These are phyloP conservation scores for Phaedon cochleariae DNA, from an alignment of 2,888 invertebrate genomes.

Conservation along the genomic window DNA sequence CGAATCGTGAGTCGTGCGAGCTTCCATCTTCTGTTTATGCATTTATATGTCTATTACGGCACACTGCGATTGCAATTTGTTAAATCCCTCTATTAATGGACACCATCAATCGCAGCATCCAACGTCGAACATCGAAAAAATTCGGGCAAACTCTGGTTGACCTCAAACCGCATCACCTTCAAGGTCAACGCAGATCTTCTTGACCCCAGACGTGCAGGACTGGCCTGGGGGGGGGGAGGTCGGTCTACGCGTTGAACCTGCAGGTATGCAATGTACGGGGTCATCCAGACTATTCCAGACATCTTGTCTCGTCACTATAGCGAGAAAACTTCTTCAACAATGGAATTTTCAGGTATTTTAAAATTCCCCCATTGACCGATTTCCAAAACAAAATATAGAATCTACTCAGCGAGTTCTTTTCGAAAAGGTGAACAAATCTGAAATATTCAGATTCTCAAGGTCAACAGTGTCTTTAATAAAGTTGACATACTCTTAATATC, in stretches of 20 bases:
- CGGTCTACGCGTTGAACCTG: conserved; percentile 13
- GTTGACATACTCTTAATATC: no score
- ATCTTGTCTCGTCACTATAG: no score
- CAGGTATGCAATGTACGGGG: not conserved
- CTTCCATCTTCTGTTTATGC: not conserved
- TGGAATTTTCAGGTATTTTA: no score
- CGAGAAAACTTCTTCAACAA: no score
- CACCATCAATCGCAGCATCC: conserved; percentile 8
- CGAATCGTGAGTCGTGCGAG: no score
- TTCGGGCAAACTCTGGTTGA: conserved; percentile 30
- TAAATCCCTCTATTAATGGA: not conserved
- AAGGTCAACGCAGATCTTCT: conserved; percentile 36
- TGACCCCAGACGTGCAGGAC: conserved; percentile 37
- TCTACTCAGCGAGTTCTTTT: no score
- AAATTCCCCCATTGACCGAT: no score
- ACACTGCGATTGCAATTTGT: not conserved
- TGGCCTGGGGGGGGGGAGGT: conserved; percentile 19
- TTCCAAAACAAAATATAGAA: no score
- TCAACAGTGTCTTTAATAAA: no score
- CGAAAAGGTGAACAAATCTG: no score
- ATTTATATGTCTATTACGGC: not conserved
- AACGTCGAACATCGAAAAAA: conserved; percentile 27
- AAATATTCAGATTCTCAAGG: no score
- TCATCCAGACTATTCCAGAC: not conserved
- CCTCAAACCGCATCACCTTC: conserved; percentile 33